Conservation (phyloP, 1,140 invertebrate species). For the Cydia fagiglandana region DNA sequence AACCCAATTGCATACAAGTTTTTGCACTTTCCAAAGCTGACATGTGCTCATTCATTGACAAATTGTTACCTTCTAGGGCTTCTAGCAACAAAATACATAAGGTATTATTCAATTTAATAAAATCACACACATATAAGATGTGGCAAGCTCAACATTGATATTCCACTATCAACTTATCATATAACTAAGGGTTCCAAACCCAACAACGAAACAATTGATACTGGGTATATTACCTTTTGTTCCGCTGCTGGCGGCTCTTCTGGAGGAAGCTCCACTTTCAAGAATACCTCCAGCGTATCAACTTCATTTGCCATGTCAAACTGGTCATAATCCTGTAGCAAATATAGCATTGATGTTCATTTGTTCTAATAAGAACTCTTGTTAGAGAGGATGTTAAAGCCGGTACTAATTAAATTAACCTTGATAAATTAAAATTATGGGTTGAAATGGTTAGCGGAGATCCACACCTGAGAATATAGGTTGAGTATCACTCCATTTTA, state of each 20-base stretch:
- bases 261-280: constrained; percentile 82
- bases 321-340: constrained; percentile 92
- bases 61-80: no score
- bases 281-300: constrained; percentile 92
- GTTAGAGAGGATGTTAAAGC: neutral
- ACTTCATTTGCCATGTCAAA: constrained; percentile 96
- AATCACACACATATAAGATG: no score
- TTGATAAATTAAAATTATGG: neutral
- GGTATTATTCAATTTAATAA: no score
- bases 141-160: no score
- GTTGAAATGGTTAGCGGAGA: neutral
- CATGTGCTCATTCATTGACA: no score
- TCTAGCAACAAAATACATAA: no score
- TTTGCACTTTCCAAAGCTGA: no score
- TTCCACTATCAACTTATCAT: no score
- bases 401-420: constrained; percentile 4
- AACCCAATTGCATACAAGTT: no score
- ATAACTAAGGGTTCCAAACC: no score
- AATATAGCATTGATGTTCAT: neutral
- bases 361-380: neutral
- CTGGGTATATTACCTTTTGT: constrained; percentile 45
- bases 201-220: no score
- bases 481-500: no score
- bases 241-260: constrained; percentile 53
- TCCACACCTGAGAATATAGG: neutral